Base-by-base conservation (phyloP, 2,797 vertebrate species). In the Linurgus olivaceus region DNA sequence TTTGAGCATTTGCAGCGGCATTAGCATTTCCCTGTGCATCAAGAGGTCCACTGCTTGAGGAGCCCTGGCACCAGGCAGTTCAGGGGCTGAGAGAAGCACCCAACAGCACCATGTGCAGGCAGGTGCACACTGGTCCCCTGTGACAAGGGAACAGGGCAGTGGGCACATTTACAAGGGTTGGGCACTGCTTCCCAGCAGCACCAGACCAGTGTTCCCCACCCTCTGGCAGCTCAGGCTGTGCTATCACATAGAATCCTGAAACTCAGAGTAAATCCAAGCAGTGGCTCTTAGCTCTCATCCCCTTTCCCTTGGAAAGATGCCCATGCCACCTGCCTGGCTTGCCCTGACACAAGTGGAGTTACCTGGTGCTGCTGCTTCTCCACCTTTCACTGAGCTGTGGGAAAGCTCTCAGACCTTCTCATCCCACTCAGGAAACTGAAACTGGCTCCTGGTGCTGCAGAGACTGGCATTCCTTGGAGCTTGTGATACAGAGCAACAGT, bases 111-210 rank as follows among this genome's bases (percentile, higher is more conserved):
- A 0, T 10, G 38, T 9, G 16, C 9, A 12, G 57, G 31, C 59
- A 86, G 47, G 57, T 63, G 68, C 62, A 63, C 24, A 23, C 7
- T 20, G 38, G 26, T 52, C 1, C 2, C 3, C 45, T 31, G 29
- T 63, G 65, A 17, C 62, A 26, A 9, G 51, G 71, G 29, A 23
- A 2, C 10, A 4, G 24, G 19, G 20, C 61, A 57, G 57, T 1
- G 1, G 10, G 61, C 6, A 1, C 1, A 5, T 70, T 83, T n/a
- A 21, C 6, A 0, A 25, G 61, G 71, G 44, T 2, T 6, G 1
- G 72, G 45, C 0, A 0, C 25, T 28, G 65, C 35, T 42, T 68
- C 17, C 25, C 45, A 61, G 61, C 73, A 76, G 54, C 63, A 25
- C 0, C 1, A 52, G 16, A 33, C 7, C 63, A 15, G 55, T 3